Evolutionary conservation across 1,140 invertebrate species (phyloP), one percentile per base, ranked within the genome.

Genomic region (Drosophila repletoides): DNA sequence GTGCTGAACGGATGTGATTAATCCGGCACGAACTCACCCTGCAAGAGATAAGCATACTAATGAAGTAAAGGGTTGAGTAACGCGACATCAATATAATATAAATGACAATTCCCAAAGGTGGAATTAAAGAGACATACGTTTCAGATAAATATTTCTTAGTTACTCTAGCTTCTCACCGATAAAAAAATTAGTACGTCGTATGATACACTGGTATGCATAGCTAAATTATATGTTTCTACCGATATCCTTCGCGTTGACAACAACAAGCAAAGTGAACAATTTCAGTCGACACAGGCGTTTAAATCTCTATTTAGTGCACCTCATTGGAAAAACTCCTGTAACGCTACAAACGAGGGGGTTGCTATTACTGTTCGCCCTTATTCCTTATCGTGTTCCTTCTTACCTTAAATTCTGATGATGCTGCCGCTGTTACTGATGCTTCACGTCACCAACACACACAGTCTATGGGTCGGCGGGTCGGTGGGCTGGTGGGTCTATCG

Each of bases 271-370:
- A 79, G 34, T 75, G 75, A 61, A 63, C 75, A 72, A 31, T 69
- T 53, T 17, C 46, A 56, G 41, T 43, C 38, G 22, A 55, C 19
- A 28, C 34, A 26, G 76, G 80, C 80, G 80, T 61, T 66, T 80
- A 86, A 86, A 87, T 86, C 80, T 80, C 64, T 69, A 80, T 76
- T 86, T 86, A 87, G 63, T 87, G 61, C 80, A 86, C 80, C 76
- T 86, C 69, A 40, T 48, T 65, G 58, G 55, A 48, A 76, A 26
- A 64, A 63, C 59, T 38, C 43, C 55, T 40, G 59, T 36, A 29
- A 34, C 14, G n/a, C 21, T n/a, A n/a, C n/a, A n/a, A 26, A 15
- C 14, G 22, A 43, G 61, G 46, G 52, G 79, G 79, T 55, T 76
- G 53, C 17, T 46, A 36, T 60, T 29, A 3, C 22, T 15, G 10